Evolutionary conservation across 2,888 invertebrate species (phyloP).

Genomic region (Dolichomitus sp.): DNA sequence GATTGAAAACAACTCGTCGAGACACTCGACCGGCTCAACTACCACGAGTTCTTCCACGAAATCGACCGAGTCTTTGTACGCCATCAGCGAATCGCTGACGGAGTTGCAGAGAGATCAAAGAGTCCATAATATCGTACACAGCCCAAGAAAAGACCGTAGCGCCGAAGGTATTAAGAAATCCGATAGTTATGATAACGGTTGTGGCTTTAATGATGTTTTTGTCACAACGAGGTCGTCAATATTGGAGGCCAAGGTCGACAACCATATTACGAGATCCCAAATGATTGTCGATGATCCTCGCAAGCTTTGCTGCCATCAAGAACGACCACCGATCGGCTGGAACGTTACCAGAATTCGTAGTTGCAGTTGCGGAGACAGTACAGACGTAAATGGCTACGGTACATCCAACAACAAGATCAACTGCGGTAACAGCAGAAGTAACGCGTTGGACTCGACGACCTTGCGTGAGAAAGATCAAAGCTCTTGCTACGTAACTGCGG

Average conservation of each 20-base stretch:
- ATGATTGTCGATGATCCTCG: conserved; percentile 23
- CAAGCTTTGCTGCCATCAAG: conserved; percentile 12
- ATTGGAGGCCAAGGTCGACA: conserved; percentile 10
- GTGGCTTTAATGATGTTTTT: conserved; percentile 29
- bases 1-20: conserved; percentile 77
- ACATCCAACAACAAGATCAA: conserved; percentile 37
- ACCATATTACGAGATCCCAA: not conserved
- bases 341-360: conserved; percentile 25
- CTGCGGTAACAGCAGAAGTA: conserved; percentile 24
- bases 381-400: conserved; percentile 30
- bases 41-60: conserved; percentile 79
- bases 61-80: conserved; percentile 81
- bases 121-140: not conserved
- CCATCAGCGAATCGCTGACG: conserved; percentile 77
- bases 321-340: conserved; percentile 25
- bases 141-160: conserved; percentile 14
- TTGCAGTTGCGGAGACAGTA: conserved; percentile 10
- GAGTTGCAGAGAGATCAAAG: conserved; percentile 61
- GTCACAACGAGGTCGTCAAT: conserved; percentile 27
- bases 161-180: conserved; percentile 29
- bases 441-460: conserved; percentile 53
- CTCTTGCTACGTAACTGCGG: conserved; percentile 24
- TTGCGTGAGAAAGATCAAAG: conserved; percentile 65
- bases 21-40: conserved; percentile 81
- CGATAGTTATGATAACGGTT: conserved; percentile 13